These are phyloP conservation scores for Halictus ligatus DNA, from an alignment of 2,888 invertebrate species.

Conservation along the genomic window DNA sequence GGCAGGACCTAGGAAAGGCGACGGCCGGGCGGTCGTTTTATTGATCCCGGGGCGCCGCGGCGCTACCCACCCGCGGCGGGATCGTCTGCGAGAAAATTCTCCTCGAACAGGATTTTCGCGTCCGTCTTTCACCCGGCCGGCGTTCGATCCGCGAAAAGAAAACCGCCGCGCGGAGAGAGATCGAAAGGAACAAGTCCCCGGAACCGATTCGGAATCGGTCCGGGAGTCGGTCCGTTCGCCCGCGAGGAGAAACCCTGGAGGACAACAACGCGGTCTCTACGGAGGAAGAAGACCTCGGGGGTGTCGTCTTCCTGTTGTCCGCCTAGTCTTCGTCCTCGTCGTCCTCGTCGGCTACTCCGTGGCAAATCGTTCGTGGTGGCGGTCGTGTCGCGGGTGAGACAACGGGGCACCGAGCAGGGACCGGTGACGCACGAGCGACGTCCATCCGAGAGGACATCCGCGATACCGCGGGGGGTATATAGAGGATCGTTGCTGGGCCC, in stretches of 20 bases:
- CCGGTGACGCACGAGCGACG: constrained; percentile 36
- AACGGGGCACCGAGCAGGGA: constrained; percentile 1
- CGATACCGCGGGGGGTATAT: not conserved
- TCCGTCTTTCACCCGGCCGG: constrained; percentile 17
- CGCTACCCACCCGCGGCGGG: constrained; percentile 82
- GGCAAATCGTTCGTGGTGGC: constrained; percentile 42
- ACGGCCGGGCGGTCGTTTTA: constrained; percentile 83
- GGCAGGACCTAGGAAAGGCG: constrained; percentile 80
- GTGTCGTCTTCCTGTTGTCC: not conserved
- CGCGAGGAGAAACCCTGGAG: not conserved
- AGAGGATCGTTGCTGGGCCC: not conserved
- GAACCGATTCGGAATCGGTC: not conserved
- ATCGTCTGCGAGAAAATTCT: constrained; percentile 76
- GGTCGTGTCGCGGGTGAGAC: constrained; percentile 44
- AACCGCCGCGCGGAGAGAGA: not conserved
- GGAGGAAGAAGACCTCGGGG: not conserved
- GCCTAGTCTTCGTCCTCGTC: constrained; percentile 7
- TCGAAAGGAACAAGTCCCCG: not conserved
- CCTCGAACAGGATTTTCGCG: constrained; percentile 41
- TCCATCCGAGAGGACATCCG: constrained; percentile 14
- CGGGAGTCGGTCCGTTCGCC: not conserved
- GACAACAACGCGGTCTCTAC: not conserved
- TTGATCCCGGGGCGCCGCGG: constrained; percentile 84
- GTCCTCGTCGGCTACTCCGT: constrained; percentile 7
- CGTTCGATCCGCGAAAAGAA: not conserved